Evolutionary conservation across 2,113 vertebrate species (phyloP), one percentile per base, ranked within the genome.

Genomic region (Holacanthus passer): DNA sequence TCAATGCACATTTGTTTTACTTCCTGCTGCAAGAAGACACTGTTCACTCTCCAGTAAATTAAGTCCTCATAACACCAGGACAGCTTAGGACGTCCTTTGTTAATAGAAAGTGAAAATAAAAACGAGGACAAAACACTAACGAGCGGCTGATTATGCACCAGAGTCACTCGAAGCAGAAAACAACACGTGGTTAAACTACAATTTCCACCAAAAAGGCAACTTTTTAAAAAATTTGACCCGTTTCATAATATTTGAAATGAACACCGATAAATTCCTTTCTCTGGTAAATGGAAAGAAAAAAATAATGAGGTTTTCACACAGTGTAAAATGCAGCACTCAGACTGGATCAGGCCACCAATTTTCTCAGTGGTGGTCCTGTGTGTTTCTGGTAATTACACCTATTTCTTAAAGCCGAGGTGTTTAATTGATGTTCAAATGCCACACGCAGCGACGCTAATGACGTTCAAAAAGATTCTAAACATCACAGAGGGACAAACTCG

Each of bases 41-140:
- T 45, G 73, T 70, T 86, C 43, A 48, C 70, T 66, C 31, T 14
- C 12, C 43, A 66, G 45, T 62, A 56, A 67, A 88, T 67, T 41
- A 66, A 70, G 74, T 75, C 73, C 22, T 29, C 24, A 12, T 59
- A 29, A 72, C 43, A 69, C 31, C 73, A 60, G 67, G 37, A 35
- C 37, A 56, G 72, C 47, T 73, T 43, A 31, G 62, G 63, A 16
- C 47, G 29, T 48, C 60, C 55, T 29, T 29, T n/a, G 19, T 55
- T 64, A 69, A 77, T 14, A 35, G n/a, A 67, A 27, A 52, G 50
- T 39, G 73, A 22, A 63, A 27, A 50, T 53, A 35, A 29, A 85
- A 86, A 69, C 8, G 45, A 75, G 65, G 64, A 73, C 72, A 81
- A 64, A 88, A 65, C 19, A 29, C 48, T 79, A 77, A 90, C 29